These are phyloP conservation scores for Ptiloglossa arizonensis DNA, from an alignment of 1,140 invertebrate species.

Conservation along the genomic window DNA sequence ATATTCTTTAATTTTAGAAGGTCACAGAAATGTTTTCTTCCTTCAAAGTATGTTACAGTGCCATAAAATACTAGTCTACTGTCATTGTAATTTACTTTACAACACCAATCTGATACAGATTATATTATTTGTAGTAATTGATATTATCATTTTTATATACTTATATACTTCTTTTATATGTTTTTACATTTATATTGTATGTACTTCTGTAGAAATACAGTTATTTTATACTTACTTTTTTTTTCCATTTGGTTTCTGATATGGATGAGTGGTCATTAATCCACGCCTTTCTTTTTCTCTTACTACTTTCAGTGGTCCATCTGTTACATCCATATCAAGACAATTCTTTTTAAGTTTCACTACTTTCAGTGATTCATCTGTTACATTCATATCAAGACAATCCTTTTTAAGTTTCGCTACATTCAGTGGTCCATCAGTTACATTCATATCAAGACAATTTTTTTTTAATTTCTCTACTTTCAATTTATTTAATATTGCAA, in stretches of 20 bases:
- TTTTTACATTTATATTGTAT: background rate
- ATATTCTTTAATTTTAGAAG: background rate
- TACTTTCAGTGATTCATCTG: conserved; percentile 58
- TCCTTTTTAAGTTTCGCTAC: conserved; percentile 50
- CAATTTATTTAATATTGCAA: conserved; percentile 77
- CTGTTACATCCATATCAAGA: background rate
- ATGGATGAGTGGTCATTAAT: conserved; percentile 70
- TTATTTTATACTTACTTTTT: conserved; percentile 46
- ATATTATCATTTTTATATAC: background rate
- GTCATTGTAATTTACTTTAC: background rate
- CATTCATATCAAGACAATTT: background rate
- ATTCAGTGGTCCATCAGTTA: conserved; percentile 57
- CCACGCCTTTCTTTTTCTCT: conserved; percentile 72
- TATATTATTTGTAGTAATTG: background rate
- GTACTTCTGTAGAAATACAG: background rate
- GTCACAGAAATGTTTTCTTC: background rate
- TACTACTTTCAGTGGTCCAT: conserved; percentile 62
- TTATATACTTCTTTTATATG: background rate
- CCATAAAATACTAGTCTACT: background rate
- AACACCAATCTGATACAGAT: background rate
- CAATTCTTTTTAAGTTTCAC: conserved; percentile 46
- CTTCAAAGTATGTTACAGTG: background rate
- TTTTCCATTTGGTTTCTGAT: conserved; percentile 67
- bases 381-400: background rate
- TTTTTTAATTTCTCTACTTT: conserved; percentile 51